Evolutionary conservation across 1,140 invertebrate genomes (phyloP).

Genomic region (Tetraneura akinire): DNA sequence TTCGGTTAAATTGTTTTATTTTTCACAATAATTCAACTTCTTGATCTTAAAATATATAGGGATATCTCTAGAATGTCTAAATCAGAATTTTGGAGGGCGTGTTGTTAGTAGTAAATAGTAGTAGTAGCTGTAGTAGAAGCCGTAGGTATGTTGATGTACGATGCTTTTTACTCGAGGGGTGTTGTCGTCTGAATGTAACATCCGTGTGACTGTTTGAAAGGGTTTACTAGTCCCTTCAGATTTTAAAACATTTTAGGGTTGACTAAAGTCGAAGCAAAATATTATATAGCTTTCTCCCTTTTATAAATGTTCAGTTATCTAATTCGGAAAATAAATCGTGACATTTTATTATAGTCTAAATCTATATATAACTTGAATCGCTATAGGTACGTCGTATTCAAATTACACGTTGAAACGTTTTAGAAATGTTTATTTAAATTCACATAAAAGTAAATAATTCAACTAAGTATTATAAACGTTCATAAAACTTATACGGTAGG

Average conservation of each 20-base stretch:
- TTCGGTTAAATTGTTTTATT: too few relatives aligned
- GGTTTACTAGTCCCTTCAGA: not conserved
- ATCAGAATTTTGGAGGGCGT: not conserved
- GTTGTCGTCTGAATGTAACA: conserved; percentile 17
- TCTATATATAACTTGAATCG: too few relatives aligned
- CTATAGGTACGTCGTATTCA: too few relatives aligned
- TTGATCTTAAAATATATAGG: not conserved
- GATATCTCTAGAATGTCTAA: not conserved
- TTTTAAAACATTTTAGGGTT: not conserved
- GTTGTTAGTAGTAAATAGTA: not conserved
- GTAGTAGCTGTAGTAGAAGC: too few relatives aligned
- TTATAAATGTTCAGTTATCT: not conserved
- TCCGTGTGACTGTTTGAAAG: not conserved
- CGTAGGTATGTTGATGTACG: not conserved
- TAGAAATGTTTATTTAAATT: too few relatives aligned
- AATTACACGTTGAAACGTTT: too few relatives aligned
- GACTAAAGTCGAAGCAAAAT: not conserved
- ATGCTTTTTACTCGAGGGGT: not conserved
- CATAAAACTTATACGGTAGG: too few relatives aligned
- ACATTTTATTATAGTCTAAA: not conserved
- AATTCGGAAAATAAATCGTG: not conserved
- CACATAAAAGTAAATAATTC: too few relatives aligned
- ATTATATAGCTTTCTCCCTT: not conserved
- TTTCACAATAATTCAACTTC: not conserved
- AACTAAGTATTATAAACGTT: too few relatives aligned